These are phyloP conservation scores for Encarsia formosa DNA, from an alignment of 2,888 invertebrate species.

Conservation along the genomic window DNA sequence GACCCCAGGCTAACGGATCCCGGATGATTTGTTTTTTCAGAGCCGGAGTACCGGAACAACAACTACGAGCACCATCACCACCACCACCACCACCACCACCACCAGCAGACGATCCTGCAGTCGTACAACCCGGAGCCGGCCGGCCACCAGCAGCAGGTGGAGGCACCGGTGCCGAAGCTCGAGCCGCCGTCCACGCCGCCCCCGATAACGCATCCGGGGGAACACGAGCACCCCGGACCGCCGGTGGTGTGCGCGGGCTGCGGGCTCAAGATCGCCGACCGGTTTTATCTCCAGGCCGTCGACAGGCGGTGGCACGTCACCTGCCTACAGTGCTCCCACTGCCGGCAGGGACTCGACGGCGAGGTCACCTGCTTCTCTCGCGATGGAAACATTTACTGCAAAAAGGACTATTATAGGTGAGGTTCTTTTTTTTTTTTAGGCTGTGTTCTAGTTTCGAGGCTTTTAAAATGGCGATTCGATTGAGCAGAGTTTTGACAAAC, in stretches of 20 bases:
- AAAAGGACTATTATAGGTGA: constrained; percentile 94
- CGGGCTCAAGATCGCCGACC: constrained; percentile 78
- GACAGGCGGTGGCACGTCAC: constrained; percentile 91
- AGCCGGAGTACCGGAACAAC: constrained; percentile 44
- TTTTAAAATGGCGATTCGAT: too few species aligned
- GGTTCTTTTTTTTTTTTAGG: too few species aligned
- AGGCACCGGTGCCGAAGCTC: constrained; percentile 52
- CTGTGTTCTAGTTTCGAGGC: too few species aligned
- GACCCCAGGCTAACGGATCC: neutral
- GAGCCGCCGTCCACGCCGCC: constrained; percentile 52
- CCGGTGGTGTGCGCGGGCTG: constrained; percentile 75
- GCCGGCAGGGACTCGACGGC: constrained; percentile 82
- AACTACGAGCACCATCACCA: constrained; percentile 47
- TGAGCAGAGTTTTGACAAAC: too few species aligned
- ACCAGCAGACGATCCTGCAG: constrained; percentile 39
- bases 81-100: constrained; percentile 38
- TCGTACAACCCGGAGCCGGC: too few species aligned
- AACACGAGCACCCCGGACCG: constrained; percentile 38
- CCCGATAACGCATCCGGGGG: constrained; percentile 39
- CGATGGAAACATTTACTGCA: constrained; percentile 92
- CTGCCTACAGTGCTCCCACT: constrained; percentile 87
- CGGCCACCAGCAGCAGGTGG: constrained; percentile 38
- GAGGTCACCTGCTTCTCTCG: constrained; percentile 90
- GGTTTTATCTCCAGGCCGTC: constrained; percentile 87
- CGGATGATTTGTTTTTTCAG: constrained; percentile 28